A percentile compares a stretch with the other conserved stretches of the same genome.
Conservation (phyloP, 2,888 invertebrate species). For the Platycheirus albimanus region DNA sequence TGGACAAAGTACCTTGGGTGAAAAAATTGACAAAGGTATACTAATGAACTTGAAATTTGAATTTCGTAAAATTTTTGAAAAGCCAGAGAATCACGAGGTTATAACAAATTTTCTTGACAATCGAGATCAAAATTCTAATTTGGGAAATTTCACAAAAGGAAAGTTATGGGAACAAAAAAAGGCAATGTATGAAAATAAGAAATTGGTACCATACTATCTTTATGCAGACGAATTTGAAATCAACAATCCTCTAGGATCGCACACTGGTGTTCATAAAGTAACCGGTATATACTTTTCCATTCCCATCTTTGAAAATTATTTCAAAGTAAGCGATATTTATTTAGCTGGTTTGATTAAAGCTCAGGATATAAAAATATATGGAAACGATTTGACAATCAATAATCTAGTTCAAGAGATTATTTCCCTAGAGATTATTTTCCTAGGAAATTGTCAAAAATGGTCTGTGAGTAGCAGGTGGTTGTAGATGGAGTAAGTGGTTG, state of each 20-base stretch:
- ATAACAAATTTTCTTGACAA: background rate
- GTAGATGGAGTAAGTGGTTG: too few species aligned
- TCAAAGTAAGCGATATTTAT: constrained; percentile 6
- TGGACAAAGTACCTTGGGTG: background rate
- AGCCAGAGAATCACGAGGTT: background rate
- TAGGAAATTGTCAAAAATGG: too few species aligned
- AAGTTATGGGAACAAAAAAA: constrained; percentile 11
- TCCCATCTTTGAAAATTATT: constrained; percentile 12
- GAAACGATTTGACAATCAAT: constrained; percentile 3
- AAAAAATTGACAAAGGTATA: background rate
- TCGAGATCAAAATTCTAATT: background rate
- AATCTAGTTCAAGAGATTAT: background rate
- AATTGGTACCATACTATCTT: constrained; percentile 5
- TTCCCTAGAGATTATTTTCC: too few species aligned
- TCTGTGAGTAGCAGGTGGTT: too few species aligned
- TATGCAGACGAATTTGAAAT: background rate
- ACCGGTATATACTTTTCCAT: constrained; percentile 4
- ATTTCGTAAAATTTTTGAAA: background rate
- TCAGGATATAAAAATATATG: constrained; percentile 7
- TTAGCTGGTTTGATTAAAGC: too few species aligned
- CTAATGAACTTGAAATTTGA: background rate
- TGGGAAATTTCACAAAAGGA: background rate
- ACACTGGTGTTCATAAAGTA: constrained; percentile 4
- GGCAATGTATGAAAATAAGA: background rate
- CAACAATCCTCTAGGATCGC: background rate